Conservation (phyloP, 2,113 vertebrate species). For the Cynoglossus semilaevis region DNA sequence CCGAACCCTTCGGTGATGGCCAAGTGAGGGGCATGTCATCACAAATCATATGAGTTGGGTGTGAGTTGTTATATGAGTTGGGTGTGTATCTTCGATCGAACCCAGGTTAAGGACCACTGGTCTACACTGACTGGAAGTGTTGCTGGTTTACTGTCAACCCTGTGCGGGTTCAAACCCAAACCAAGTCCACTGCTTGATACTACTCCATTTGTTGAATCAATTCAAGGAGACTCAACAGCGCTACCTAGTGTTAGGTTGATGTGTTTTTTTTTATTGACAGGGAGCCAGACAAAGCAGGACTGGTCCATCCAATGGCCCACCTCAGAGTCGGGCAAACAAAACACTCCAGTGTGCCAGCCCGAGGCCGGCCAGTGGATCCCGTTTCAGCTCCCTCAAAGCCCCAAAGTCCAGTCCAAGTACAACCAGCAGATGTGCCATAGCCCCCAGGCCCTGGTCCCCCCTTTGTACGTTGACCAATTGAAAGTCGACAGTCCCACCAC, state of each 20-base stretch:
- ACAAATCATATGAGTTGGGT: no score
- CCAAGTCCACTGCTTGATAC: no score
- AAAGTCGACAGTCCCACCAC: constrained; percentile 82
- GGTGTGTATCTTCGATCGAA: no score
- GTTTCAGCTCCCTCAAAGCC: constrained; percentile 87
- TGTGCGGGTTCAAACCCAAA: no score
- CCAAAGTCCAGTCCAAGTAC: constrained; percentile 85
- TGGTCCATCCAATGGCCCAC: constrained; percentile 97
- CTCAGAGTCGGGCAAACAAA: constrained; percentile 89
- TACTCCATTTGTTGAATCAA: no score
- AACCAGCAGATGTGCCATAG: constrained; percentile 84
- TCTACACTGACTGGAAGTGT: no score
- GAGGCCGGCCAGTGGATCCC: constrained; percentile 86
- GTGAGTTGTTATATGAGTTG: no score
- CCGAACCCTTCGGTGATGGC: no score
- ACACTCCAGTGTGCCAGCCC: constrained; percentile 78
- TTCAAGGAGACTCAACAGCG: background rate
- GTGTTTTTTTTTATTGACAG: constrained; percentile 54
- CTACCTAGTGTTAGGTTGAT: background rate
- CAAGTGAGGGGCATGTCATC: no score
- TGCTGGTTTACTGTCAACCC: no score
- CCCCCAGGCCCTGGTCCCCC: constrained; percentile 68
- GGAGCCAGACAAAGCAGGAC: constrained; percentile 91
- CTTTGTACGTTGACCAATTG: constrained; percentile 82
- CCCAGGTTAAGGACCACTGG: no score